Percentiles rank a stretch among this genome's conserved stretches.
phyloP scores from a whole-genome alignment of 30 jellyfish, hydroid and myxozoan genomes.

The Aurelia coerulea region DNA sequence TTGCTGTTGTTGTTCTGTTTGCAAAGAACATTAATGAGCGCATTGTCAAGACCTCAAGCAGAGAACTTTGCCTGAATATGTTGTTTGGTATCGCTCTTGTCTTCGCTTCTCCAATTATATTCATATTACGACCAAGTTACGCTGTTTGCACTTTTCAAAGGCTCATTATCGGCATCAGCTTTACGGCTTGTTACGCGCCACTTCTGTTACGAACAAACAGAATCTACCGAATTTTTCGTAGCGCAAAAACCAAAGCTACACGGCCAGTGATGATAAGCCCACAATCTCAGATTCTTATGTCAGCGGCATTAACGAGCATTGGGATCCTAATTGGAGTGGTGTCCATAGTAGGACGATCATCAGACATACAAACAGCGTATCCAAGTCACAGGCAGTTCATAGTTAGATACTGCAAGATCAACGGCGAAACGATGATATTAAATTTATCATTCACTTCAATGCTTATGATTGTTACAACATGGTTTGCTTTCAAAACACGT shows the following conservation, averaged over 20 bases:
- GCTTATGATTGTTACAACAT: constrained; percentile 75
- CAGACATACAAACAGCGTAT: constrained; percentile 67
- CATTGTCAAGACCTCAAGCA: constrained; percentile 79
- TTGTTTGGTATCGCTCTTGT: constrained; percentile 73
- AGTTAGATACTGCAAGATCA: constrained; percentile 64
- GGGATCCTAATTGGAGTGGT: constrained; percentile 69
- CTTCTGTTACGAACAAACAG: constrained; percentile 78
- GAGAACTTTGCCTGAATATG: constrained; percentile 84
- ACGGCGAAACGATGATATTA: constrained; percentile 45
- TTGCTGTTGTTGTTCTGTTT: constrained; percentile 72
- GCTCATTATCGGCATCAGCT: constrained; percentile 62
- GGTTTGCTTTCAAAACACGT: constrained; percentile 93
- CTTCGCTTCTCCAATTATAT: constrained; percentile 70
- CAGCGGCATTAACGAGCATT: constrained; percentile 67
- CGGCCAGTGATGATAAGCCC: constrained; percentile 88
- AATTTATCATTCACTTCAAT: constrained; percentile 77
- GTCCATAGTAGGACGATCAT: constrained; percentile 69
- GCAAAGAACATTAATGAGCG: constrained; percentile 65
- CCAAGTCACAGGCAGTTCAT: constrained; percentile 70
- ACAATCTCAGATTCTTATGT: constrained; percentile 71
- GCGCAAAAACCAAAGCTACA: constrained; percentile 73
- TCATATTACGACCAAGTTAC: constrained; percentile 69
- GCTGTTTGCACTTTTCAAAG: constrained; percentile 72
- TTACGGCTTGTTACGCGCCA: constrained; percentile 88
- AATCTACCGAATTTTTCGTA: constrained; percentile 79